Percentiles rank a stretch among this genome's conserved stretches.
phyloP scores from a whole-genome alignment of 53 echinoderm and acorn worm species.

The Crossaster papposus region DNA sequence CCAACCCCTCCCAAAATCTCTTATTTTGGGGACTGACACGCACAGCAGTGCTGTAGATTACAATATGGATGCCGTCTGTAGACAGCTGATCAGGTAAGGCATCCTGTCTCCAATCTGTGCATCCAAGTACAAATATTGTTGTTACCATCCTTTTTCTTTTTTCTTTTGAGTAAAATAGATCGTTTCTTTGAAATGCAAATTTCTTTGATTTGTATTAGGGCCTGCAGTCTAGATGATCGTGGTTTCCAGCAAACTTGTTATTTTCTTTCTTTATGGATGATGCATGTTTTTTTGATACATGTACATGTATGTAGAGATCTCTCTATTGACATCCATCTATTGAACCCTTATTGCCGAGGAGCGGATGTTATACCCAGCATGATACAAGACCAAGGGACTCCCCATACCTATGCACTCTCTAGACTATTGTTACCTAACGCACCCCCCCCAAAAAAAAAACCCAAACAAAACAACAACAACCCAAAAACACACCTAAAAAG shows the following conservation, averaged over 20 bases:
- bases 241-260: conserved; percentile 17
- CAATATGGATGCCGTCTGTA: conserved; percentile 53
- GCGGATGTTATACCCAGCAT: too few relatives aligned
- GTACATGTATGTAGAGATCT: neutral
- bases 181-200: neutral
- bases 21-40: conserved; percentile 2
- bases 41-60: conserved; percentile 40
- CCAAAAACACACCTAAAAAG: too few relatives aligned
- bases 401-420: too few relatives aligned
- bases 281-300: conserved; percentile 21
- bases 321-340: neutral
- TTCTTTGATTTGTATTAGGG: conserved; percentile 16
- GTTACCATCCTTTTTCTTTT: neutral
- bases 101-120: conserved; percentile 29
- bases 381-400: too few relatives aligned
- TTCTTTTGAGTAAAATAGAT: neutral
- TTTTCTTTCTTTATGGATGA: conserved; percentile 4
- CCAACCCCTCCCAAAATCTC: neutral
- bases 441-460: too few relatives aligned
- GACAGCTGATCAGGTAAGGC: conserved; percentile 59
- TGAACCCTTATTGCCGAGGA: too few relatives aligned
- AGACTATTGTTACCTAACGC: too few relatives aligned
- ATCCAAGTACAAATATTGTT: conserved; percentile 7
- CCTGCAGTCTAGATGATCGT: conserved; percentile 26
- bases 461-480: too few relatives aligned